Conservation (phyloP, 2,113 vertebrate genomes). For the Etheostoma spectabile region DNA sequence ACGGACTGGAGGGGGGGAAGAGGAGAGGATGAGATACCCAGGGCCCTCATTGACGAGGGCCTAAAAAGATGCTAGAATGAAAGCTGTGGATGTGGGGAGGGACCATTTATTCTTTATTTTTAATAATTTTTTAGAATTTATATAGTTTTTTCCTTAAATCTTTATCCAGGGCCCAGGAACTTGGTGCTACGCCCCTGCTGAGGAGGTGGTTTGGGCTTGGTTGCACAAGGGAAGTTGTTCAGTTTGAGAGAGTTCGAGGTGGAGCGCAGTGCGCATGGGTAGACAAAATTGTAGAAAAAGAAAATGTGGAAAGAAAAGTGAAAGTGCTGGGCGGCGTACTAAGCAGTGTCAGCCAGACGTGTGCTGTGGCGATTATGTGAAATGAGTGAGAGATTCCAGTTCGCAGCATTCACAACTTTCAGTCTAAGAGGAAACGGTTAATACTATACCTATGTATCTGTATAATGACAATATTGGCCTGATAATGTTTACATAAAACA, state of each 20-base stretch:
- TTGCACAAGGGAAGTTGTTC: slow-evolving; percentile 2
- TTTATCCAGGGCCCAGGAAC: too few species aligned
- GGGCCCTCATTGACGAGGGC: too few species aligned
- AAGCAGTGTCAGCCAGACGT: slow-evolving; percentile 17
- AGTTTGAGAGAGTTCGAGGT: not conserved
- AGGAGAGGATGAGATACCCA: too few species aligned
- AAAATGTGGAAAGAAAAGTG: slow-evolving; percentile 17
- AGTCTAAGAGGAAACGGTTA: slow-evolving; percentile 42
- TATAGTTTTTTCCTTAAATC: too few species aligned
- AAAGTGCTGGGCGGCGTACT: not conserved
- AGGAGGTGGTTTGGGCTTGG: not conserved
- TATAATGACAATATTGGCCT: slow-evolving; percentile 74
- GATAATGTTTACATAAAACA: slow-evolving; percentile 81
- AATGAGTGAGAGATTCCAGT: slow-evolving; percentile 57
- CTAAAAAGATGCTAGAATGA: too few species aligned
- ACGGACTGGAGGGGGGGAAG: too few species aligned
- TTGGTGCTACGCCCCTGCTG: too few species aligned
- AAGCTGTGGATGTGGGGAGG: too few species aligned
- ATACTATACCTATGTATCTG: slow-evolving; percentile 55
- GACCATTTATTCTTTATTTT: too few species aligned
- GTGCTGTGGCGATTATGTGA: slow-evolving; percentile 24
- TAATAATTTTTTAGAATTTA: too few species aligned
- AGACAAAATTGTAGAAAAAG: not conserved
- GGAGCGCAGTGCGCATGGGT: not conserved
- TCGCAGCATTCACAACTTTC: slow-evolving; percentile 50